phyloP scores from a whole-genome alignment of 2,888 invertebrate species.

The Leucozona laternaria region DNA sequence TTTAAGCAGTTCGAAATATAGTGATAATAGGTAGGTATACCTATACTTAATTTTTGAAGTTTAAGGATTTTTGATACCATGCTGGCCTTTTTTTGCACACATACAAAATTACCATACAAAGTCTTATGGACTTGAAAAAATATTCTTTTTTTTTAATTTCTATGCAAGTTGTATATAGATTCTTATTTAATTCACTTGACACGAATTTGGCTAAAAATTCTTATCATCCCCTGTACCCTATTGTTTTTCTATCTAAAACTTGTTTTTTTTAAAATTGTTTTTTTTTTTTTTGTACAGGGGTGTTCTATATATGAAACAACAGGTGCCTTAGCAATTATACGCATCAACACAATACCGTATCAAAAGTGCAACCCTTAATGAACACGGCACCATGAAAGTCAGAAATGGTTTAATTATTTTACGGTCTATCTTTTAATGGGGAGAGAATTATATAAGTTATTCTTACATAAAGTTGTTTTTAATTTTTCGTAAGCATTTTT shows the following conservation, averaged over 20 bases:
- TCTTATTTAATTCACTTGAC: too few species aligned
- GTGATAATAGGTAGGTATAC: too few species aligned
- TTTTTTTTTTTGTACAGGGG: neutral
- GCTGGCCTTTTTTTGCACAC: too few species aligned
- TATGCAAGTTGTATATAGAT: too few species aligned
- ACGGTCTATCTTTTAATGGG: neutral
- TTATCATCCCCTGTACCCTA: too few species aligned
- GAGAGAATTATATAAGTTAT: neutral
- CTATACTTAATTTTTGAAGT: too few species aligned
- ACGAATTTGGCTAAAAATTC: too few species aligned
- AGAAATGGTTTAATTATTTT: constrained; percentile 10
- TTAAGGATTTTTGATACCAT: too few species aligned
- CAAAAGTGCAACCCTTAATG: constrained; percentile 9
- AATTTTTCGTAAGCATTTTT: neutral
- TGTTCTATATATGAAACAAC: neutral
- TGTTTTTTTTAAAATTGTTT: neutral
- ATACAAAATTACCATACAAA: too few species aligned
- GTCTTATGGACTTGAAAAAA: too few species aligned
- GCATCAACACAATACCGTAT: neutral
- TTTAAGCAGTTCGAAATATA: too few species aligned
- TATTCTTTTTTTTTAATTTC: too few species aligned
- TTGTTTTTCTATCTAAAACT: neutral
- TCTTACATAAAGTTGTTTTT: neutral
- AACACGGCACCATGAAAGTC: neutral
- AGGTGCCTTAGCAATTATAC: neutral